phyloP scores from a whole-genome alignment of 2,113 vertebrate genomes.

The Willisornis vidua region DNA sequence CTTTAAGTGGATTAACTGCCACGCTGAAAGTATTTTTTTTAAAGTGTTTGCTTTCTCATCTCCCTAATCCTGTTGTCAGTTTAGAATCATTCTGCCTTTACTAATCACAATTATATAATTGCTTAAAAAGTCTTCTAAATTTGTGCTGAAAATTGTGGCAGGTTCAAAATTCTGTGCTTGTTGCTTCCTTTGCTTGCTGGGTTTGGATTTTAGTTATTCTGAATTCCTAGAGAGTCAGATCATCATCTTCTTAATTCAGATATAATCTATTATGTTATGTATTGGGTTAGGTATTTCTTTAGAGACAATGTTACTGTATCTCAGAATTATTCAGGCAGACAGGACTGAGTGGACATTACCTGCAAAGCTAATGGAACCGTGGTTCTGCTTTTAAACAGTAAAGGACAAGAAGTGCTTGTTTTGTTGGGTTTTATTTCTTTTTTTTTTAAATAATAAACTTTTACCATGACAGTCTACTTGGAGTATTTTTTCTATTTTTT shows the following conservation, averaged over 20 bases:
- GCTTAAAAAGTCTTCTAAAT: background rate
- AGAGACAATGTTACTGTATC: background rate
- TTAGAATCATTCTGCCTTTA: background rate
- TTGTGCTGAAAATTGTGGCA: background rate
- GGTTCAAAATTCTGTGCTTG: background rate
- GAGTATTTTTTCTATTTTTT: fast-evolving
- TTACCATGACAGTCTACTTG: background rate
- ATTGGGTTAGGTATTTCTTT: background rate
- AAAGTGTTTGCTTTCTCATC: background rate
- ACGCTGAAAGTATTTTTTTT: background rate
- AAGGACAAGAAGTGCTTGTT: background rate
- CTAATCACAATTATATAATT: background rate
- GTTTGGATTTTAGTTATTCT: background rate
- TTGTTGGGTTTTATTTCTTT: no score
- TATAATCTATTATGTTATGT: background rate
- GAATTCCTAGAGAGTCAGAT: slow-evolving; percentile 5
- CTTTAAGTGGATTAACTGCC: slow-evolving; percentile 27
- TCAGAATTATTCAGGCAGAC: background rate
- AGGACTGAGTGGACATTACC: background rate
- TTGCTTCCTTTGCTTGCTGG: background rate
- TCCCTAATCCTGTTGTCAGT: background rate
- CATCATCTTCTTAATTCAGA: background rate
- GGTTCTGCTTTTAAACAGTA: background rate
- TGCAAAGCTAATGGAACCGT: background rate
- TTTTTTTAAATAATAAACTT: background rate